phyloP scores from a whole-genome alignment of 2,113 vertebrate species.

The Centropus bengalensis region DNA sequence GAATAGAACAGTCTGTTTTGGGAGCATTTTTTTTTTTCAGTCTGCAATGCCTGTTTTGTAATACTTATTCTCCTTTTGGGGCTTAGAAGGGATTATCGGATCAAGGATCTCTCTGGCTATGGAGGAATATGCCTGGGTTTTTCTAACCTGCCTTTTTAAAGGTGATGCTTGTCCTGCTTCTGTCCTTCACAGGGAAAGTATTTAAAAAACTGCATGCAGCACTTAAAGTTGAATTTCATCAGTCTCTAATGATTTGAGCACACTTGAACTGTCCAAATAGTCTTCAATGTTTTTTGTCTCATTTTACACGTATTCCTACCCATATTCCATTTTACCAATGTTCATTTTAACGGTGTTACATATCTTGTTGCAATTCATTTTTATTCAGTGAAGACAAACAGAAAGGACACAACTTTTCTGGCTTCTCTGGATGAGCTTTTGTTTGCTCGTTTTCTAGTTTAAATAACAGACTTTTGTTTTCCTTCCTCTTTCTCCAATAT shows the following conservation, averaged over 20 bases:
- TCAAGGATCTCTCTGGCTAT: neutral
- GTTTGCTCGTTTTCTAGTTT: constrained; percentile 37
- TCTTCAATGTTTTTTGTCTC: neutral
- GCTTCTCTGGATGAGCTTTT: constrained; percentile 11
- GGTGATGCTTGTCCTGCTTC: neutral
- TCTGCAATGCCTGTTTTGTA: neutral
- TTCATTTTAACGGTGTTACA: neutral
- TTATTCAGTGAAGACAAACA: neutral
- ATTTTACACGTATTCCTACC: neutral
- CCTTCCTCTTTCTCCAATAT: constrained; percentile 7
- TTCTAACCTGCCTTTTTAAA: neutral
- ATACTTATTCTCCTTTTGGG: neutral
- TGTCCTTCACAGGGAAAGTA: neutral
- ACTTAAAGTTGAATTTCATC: neutral
- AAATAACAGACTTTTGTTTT: constrained; percentile 48
- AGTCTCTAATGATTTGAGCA: neutral
- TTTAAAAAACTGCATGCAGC: neutral
- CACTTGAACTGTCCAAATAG: neutral
- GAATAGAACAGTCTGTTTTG: neutral
- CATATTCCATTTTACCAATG: no score
- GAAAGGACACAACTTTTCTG: neutral
- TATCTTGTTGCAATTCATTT: neutral
- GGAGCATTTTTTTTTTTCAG: neutral
- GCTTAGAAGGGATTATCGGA: neutral
- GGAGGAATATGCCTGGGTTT: neutral